Evolutionary conservation across 1,140 invertebrate species (phyloP), one percentile per base, ranked within the genome.

Genomic region (Rhysida immarginata): DNA sequence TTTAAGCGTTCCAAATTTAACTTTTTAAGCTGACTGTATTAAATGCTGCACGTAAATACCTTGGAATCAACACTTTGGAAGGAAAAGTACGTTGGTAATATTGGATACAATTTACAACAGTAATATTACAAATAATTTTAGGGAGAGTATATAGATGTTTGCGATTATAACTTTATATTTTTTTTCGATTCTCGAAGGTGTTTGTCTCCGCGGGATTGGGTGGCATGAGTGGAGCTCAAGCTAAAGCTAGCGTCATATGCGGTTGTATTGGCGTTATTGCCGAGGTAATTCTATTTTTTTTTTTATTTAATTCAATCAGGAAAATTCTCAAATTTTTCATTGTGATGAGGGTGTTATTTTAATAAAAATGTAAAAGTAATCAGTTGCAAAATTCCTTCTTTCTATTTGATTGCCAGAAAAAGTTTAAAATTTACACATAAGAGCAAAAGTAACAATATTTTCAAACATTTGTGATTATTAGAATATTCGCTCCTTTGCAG

Each of bases 171-270:
- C 23, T 23, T 41, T 24, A 26, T 26, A 48, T 44, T 53, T 16
- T 25, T 54, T 53, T 26, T 52, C 11, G 3, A 29, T 45, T 44
- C 16, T 35, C 5, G 16, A 41, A 73, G 69, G 75, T 82, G 13
- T 82, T 79, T 63, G 65, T 83, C 2, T 78, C 77, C 8, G 75
- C 81, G n/a, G 81, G 81, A 2, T 67, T 83, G 1, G 81, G 81
- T 25, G 81, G 81, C 35, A 83, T 83, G 81, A 80, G 77, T 63
- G 80, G 80, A 0, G 80, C 80, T 2, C 80, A 82, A 63, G 75
- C 81, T 1, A 83, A 83, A 67, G 81, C 81, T 2, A 76, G 79
- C 2, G 76, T 78, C 18, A 81, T 83, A 56, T 71, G 72, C 57
- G 81, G 80, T 8, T 82, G 81, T 65, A 67, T 83, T 45, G 80